A percentile compares a stretch with the other conserved stretches of the same genome.
Evolutionary conservation across 2,113 vertebrate species (phyloP).

Genomic region (Misgurnus mizolepis): DNA sequence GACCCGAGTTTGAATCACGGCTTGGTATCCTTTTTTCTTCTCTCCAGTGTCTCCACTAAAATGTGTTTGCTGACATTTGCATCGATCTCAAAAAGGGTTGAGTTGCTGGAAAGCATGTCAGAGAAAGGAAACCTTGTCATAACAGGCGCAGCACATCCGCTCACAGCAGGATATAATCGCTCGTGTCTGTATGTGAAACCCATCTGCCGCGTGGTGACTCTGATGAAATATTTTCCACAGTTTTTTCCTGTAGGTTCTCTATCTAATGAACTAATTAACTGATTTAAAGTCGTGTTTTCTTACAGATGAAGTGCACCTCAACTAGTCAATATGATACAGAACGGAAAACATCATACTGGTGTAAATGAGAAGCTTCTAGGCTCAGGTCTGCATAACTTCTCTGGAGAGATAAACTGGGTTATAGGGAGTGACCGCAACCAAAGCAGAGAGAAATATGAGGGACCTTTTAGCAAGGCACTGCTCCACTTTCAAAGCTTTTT

Average conservation of each 20-base stretch:
- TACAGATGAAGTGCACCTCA: too few relatives aligned
- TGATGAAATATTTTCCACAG: background rate
- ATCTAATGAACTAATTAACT: background rate
- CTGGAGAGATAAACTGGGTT: slow-evolving; percentile 12
- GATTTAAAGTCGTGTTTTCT: background rate
- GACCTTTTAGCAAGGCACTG: background rate
- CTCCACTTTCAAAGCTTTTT: background rate
- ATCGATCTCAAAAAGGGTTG: background rate
- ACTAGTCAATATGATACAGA: too few relatives aligned
- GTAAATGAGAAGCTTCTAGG: background rate
- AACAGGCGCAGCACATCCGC: background rate
- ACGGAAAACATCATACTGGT: background rate
- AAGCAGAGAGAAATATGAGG: background rate
- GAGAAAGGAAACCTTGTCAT: background rate
- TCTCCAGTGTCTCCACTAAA: background rate
- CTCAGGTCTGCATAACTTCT: background rate
- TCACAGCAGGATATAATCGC: background rate
- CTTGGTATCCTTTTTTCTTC: too few relatives aligned
- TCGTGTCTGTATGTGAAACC: background rate
- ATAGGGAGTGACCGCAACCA: slow-evolving; percentile 5
- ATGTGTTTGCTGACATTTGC: slow-evolving; percentile 16
- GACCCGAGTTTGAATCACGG: too few relatives aligned
- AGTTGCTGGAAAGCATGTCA: background rate
- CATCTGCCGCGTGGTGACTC: slow-evolving; percentile 8
- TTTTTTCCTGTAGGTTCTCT: background rate